phyloP scores from a whole-genome alignment of 2,797 vertebrate genomes.

The Tinamus major region DNA sequence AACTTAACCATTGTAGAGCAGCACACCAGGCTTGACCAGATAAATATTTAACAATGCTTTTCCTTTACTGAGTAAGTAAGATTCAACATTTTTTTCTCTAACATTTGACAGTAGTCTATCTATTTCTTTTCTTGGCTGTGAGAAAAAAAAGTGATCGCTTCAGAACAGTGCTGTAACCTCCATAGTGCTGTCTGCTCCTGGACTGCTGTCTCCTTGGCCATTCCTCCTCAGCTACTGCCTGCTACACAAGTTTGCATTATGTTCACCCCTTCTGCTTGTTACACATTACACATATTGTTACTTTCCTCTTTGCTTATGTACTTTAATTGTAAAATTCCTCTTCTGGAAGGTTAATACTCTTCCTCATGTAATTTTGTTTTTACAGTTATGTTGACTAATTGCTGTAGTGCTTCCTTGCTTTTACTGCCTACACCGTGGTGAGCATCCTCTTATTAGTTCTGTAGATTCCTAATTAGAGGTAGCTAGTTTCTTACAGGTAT shows the following conservation, averaged over 20 bases:
- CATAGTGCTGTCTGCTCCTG: background rate
- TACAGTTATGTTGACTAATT: background rate
- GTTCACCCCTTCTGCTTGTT: background rate
- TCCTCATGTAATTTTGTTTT: background rate
- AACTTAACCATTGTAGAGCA: background rate
- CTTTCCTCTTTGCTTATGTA: background rate
- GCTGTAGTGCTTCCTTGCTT: background rate
- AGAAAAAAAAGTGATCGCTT: background rate
- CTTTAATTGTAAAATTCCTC: background rate
- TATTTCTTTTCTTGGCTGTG: background rate
- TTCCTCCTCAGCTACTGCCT: background rate
- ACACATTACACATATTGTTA: background rate
- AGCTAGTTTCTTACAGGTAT: background rate
- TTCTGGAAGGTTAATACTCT: background rate
- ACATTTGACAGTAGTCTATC: background rate
- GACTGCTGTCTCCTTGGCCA: background rate
- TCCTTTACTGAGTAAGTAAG: background rate
- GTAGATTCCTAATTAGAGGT: background rate
- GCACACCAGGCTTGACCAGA: background rate
- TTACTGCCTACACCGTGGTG: background rate
- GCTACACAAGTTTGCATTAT: background rate
- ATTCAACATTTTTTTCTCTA: background rate
- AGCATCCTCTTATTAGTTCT: background rate
- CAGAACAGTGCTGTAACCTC: background rate
- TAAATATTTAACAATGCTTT: background rate